Conservation (phyloP, 2,888 invertebrate genomes). For the Mesorhabditis spiculigera region DNA sequence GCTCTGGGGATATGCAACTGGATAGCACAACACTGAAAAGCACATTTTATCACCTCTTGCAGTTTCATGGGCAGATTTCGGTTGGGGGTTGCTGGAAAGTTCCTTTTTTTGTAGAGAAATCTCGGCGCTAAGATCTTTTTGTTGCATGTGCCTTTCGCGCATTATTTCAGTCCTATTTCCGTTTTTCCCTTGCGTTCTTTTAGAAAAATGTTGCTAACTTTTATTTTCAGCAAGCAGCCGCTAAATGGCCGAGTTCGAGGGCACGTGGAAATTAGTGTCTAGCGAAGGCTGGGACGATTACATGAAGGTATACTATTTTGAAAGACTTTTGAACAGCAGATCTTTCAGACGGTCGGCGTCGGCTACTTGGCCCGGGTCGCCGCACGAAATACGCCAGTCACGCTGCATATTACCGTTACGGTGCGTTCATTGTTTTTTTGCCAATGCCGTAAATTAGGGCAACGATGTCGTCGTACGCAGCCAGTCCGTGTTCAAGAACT, state of each 20-base stretch:
- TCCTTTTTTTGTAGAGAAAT: too few species aligned
- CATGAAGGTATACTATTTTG: not conserved
- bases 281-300: not conserved
- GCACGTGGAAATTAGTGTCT: not conserved
- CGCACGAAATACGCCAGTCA: slow-evolving; percentile 3
- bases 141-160: too few species aligned
- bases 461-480: not conserved
- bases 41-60: too few species aligned
- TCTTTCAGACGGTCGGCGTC: slow-evolving; percentile 1
- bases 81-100: too few species aligned
- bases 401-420: not conserved
- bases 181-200: too few species aligned
- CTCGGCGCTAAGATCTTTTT: too few species aligned
- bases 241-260: not conserved
- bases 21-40: too few species aligned
- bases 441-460: not conserved
- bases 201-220: too few species aligned
- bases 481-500: not conserved
- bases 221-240: too few species aligned
- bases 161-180: too few species aligned
- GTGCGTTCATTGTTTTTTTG: not conserved
- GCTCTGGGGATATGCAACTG: too few species aligned
- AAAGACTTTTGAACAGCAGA: not conserved
- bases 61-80: too few species aligned
- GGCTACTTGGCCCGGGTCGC: slow-evolving; percentile 5